Evolutionary conservation across 2,797 vertebrate genomes (phyloP), one percentile per base, ranked within the genome.

Genomic region (Pteropus rufus): DNA sequence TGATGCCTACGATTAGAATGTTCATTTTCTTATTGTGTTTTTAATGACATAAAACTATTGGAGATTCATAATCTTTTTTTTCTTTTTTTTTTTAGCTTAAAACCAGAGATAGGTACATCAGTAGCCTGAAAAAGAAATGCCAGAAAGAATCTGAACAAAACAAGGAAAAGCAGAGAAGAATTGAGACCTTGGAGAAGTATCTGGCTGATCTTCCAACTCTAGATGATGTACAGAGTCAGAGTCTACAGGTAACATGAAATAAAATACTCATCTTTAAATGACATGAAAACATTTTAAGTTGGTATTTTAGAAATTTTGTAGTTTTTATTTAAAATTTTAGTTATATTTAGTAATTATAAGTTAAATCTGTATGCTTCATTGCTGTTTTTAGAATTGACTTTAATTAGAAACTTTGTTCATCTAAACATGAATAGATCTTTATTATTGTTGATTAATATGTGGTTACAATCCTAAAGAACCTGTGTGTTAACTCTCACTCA

Each of bases 161-260:
- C 96, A 99, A 99, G 94, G 99, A 99, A 93, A 99, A 99, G 72
- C 99, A 99, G 94, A 99, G 99, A 96, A 98, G 99, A 89, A 99
- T 99, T 34, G 99, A 99, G 98, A 99, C 99, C 1, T 98, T 99
- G 98, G 99, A 99, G 98, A 99, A 99, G 97, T 99, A 99, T 69
- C 98, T 99, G 41, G 99, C 99, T 26, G 99, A 99, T 95, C 98
- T 99, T 65, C 99, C 99, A 65, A 99, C 99, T 0, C 98, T 99
- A 97, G 99, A 99, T 39, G 99, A 99, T 97, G 99, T 99, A 29
- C 99, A 99, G 96, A 98, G 98, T 23, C 99, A 99, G 97, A 98
- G 98, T 91, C 98, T 99, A 77, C 99, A 99, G 99, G 99, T 99
- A 98, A 95, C 31, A 3, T 70, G 54, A 96, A 90, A 23, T 39